These are phyloP conservation scores for Parauchenoglanis ngamensis DNA, from an alignment of 2,797 vertebrate genomes.

Conservation along the genomic window DNA sequence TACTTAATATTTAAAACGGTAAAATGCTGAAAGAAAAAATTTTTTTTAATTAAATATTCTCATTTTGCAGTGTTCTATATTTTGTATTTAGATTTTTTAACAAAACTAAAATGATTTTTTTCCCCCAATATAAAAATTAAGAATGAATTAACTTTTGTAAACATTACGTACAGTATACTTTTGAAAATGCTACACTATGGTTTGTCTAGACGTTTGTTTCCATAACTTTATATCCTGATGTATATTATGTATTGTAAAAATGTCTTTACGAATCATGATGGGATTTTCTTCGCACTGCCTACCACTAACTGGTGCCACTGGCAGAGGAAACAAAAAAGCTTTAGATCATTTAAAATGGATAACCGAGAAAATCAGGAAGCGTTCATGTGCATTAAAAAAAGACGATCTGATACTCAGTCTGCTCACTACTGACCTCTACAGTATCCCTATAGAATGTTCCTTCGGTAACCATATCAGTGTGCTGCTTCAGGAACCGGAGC, in stretches of 20 bases:
- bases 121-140: neutral
- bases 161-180: neutral
- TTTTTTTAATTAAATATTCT: neutral
- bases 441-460: neutral
- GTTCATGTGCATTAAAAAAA: neutral
- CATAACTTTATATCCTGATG: neutral
- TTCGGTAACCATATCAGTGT: neutral
- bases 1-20: neutral
- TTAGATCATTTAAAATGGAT: neutral
- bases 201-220: neutral
- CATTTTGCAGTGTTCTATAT: neutral
- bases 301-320: neutral
- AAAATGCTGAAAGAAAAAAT: neutral
- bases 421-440: neutral
- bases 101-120: neutral
- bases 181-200: neutral
- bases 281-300: neutral
- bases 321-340: neutral
- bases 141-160: neutral
- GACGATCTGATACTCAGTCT: neutral
- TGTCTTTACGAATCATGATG: neutral
- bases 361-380: neutral
- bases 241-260: neutral
- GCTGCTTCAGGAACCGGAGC: slow-evolving; percentile 5
- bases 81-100: neutral